Evolutionary conservation across 2,888 invertebrate species (phyloP).

Genomic region (Habroteleia sp.): DNA sequence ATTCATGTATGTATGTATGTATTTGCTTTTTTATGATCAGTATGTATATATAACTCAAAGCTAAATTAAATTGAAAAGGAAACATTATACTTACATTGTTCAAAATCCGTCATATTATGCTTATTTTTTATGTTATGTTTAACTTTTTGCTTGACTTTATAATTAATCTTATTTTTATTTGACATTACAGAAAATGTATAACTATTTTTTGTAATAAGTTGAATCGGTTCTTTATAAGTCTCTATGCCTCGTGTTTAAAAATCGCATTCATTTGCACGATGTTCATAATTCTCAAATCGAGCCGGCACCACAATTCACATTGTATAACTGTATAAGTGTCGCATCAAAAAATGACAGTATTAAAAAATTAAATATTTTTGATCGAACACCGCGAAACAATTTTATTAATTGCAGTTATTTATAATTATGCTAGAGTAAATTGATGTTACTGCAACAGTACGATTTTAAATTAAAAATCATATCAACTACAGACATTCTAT

Average conservation of each 20-base stretch:
- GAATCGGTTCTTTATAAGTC: conserved; percentile 45
- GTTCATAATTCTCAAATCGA: conserved; percentile 48
- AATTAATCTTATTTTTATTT: conserved; percentile 5
- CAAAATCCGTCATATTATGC: too few relatives aligned
- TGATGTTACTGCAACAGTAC: conserved; percentile 27
- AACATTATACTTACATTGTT: too few relatives aligned
- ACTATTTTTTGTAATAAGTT: conserved; percentile 8
- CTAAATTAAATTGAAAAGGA: too few relatives aligned
- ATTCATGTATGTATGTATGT: too few relatives aligned
- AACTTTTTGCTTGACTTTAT: neutral
- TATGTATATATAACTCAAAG: too few relatives aligned
- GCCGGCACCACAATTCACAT: conserved; percentile 68
- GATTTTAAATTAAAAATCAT: conserved; percentile 14
- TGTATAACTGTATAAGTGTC: conserved; percentile 72
- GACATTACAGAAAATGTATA: conserved; percentile 14
- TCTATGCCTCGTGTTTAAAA: conserved; percentile 47
- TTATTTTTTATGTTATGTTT: neutral
- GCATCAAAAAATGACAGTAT: conserved; percentile 59
- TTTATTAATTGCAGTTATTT: conserved; percentile 60
- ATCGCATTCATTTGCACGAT: conserved; percentile 15
- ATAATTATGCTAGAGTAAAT: conserved; percentile 31
- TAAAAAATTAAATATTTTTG: conserved; percentile 68
- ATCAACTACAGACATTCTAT: conserved; percentile 10
- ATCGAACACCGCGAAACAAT: conserved; percentile 71
- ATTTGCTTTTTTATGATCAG: too few relatives aligned